Evolutionary conservation across 2,888 invertebrate species (phyloP), one percentile per base, ranked within the genome.

Genomic region (Cordilura impudica): DNA sequence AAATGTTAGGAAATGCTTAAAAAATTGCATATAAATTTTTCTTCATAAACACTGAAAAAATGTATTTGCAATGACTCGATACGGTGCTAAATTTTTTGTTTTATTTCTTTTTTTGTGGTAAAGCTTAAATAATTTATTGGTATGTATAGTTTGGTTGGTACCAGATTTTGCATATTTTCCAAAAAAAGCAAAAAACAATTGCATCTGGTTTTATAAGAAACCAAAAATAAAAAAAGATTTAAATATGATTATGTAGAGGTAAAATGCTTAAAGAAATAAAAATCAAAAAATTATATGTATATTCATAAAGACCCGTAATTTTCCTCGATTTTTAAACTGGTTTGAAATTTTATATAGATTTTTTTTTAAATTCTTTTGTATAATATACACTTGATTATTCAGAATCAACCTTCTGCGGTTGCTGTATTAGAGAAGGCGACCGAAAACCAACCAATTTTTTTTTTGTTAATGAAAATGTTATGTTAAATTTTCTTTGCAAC

Each of bases 381-480:
- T 60, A 66, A 70, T 61, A 70, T 75, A 65, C 63, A 49, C 26
- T 56, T 65, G 67, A 81, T 76, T 73, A 71, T 71, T 82, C 78
- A 70, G 66, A 85, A 87, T 92, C 93, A 93, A 92, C 94, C 94
- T 94, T 94, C 94, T 93, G 94, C 94, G 93, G 93, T 92, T 94
- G 94, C 94, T 94, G 94, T 94, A 94, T 92, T 91, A 92, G 94
- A 94, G 94, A 94, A 94, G 94, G 94, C 93, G 93, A 93, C 94
- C 91, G 92, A 91, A 89, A 89, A 88, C 89, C 89, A 89, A 90
- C 89, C 89, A 88, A 89, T 86, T 85, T 84, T 83, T 74, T 76
- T 26, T 53, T 26, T 66, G n/a, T n/a, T n/a, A 75, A 71, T 67
- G 72, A 75, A 81, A 78, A 77, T 71, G 75, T 79, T 71, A 60